phyloP scores from a whole-genome alignment of 2,888 invertebrate species.

The Aspidiotus destructor region DNA sequence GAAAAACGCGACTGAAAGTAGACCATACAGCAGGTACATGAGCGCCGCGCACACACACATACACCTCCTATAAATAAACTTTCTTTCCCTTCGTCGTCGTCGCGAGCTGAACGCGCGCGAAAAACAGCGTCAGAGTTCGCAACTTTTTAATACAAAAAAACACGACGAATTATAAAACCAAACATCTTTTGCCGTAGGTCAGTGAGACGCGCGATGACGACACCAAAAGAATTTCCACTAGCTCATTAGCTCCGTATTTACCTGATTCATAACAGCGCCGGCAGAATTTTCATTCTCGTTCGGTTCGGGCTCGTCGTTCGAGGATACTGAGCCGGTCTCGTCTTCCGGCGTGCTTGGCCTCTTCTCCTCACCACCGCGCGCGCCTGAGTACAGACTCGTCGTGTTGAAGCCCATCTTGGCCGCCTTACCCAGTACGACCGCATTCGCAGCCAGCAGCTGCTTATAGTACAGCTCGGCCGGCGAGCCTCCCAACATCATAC shows the following conservation, averaged over 20 bases:
- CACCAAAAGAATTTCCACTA: no score
- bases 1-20: no score
- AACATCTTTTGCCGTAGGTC: no score
- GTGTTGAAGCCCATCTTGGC: slow-evolving; percentile 33
- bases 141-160: no score
- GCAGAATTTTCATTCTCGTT: slow-evolving; percentile 11
- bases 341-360: slow-evolving; percentile 28
- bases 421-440: slow-evolving; percentile 36
- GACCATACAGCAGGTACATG: no score
- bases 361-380: slow-evolving; percentile 19
- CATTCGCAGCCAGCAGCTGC: slow-evolving; percentile 38
- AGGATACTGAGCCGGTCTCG: slow-evolving; percentile 21
- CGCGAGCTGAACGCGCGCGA: no score
- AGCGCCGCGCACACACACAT: no score
- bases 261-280: slow-evolving; percentile 7
- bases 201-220: no score
- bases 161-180: no score
- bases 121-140: no score
- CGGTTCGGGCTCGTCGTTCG: slow-evolving; percentile 21
- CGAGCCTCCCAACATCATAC: slow-evolving; percentile 20
- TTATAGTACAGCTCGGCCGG: slow-evolving; percentile 38
- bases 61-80: no score
- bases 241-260: background rate
- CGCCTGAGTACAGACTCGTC: slow-evolving; percentile 24
- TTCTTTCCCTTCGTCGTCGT: no score